Evolutionary conservation across 2,113 vertebrate genomes (phyloP).

Genomic region (Pituophis catenifer): DNA sequence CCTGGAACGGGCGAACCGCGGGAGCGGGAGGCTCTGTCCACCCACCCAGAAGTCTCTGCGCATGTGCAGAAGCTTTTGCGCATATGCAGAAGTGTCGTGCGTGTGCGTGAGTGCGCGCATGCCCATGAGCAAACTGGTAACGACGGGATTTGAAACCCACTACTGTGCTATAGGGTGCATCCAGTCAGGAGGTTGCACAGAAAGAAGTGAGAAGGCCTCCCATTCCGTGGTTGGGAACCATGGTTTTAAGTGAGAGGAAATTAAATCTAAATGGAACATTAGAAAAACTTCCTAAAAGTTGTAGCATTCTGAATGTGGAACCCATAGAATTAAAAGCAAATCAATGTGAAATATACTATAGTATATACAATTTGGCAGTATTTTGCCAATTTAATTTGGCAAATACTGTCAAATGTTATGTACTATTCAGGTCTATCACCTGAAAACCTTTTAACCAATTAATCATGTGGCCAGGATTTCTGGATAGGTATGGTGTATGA

Average conservation of each 20-base stretch:
- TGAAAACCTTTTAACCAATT: neutral
- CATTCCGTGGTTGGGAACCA: neutral
- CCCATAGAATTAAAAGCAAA: neutral
- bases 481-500: neutral
- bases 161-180: neutral
- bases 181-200: neutral
- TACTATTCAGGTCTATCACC: neutral
- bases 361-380: no score
- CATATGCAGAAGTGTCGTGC: no score
- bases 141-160: no score
- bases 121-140: no score
- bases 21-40: no score
- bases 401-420: neutral
- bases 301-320: neutral
- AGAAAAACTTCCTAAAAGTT: neutral
- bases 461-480: neutral
- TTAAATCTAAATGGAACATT: neutral
- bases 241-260: neutral
- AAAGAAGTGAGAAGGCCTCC: neutral
- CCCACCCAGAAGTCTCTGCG: no score
- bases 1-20: no score
- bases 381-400: neutral
- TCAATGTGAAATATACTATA: neutral
- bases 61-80: no score
- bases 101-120: no score